Conservation (phyloP, 1,140 invertebrate genomes). For the Habropoda laboriosa region DNA sequence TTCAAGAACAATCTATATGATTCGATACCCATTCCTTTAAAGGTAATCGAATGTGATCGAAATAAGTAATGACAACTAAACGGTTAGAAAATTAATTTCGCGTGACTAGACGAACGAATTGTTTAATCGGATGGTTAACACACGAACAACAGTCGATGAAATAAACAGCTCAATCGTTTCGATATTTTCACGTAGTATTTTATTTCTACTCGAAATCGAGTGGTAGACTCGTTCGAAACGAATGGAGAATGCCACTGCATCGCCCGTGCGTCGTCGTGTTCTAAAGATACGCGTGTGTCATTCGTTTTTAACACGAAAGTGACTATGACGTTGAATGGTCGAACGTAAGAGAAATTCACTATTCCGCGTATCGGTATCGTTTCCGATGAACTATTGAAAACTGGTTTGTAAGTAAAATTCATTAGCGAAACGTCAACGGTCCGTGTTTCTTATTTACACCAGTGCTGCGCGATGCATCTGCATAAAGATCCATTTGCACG, state of each 20-base stretch:
- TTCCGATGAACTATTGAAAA: not conserved
- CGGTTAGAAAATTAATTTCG: not conserved
- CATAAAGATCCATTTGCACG: conserved; percentile 10
- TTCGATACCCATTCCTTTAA: not conserved
- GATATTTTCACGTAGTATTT: not conserved
- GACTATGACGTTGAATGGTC: not conserved
- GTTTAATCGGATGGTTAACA: not conserved
- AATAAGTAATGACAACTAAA: not conserved
- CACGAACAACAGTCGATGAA: not conserved
- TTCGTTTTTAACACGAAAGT: not conserved
- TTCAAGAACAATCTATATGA: not conserved
- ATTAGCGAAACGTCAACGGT: not conserved
- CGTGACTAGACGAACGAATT: not conserved
- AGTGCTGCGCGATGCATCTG: not conserved
- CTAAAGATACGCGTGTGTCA: conserved; percentile 22
- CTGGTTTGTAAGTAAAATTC: conserved; percentile 14
- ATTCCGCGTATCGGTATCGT: not conserved
- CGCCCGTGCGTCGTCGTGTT: not conserved
- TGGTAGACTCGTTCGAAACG: not conserved
- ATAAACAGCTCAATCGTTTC: not conserved
- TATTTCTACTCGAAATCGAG: not conserved
- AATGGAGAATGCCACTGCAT: not conserved
- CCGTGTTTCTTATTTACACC: conserved; percentile 7
- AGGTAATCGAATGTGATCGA: conserved; percentile 3
- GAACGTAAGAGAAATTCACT: not conserved